Conservation (phyloP, 2,113 vertebrate genomes). For the Hyperopisus bebe region DNA sequence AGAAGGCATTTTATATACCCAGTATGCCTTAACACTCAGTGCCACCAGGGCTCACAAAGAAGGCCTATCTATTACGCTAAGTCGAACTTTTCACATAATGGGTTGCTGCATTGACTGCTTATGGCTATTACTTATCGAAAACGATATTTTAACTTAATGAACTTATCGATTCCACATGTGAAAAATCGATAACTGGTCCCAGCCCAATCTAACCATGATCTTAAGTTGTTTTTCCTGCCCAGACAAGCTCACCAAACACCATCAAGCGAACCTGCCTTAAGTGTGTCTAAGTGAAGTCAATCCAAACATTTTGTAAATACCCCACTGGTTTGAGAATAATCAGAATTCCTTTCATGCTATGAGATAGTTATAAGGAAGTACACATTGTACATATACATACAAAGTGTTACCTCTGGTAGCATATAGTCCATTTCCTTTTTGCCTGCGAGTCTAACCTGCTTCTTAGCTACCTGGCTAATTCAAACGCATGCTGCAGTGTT, state of each 20-base stretch:
- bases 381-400: background rate
- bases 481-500: background rate
- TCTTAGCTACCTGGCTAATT: background rate
- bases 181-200: background rate
- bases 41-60: background rate
- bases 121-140: background rate
- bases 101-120: background rate
- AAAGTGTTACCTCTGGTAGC: background rate
- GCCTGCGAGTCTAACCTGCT: background rate
- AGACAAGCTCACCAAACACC: background rate
- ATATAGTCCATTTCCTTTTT: background rate
- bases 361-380: background rate
- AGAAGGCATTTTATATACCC: background rate
- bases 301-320: background rate
- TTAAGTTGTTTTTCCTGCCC: background rate
- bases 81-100: background rate
- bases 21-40: background rate
- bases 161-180: background rate
- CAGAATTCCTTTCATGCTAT: background rate
- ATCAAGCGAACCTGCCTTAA: background rate
- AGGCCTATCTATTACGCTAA: background rate
- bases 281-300: background rate
- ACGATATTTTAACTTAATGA: background rate
- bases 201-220: background rate
- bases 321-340: background rate